Conservation (phyloP, 2,888 invertebrate species). For the Aleiodes leptofemur region DNA sequence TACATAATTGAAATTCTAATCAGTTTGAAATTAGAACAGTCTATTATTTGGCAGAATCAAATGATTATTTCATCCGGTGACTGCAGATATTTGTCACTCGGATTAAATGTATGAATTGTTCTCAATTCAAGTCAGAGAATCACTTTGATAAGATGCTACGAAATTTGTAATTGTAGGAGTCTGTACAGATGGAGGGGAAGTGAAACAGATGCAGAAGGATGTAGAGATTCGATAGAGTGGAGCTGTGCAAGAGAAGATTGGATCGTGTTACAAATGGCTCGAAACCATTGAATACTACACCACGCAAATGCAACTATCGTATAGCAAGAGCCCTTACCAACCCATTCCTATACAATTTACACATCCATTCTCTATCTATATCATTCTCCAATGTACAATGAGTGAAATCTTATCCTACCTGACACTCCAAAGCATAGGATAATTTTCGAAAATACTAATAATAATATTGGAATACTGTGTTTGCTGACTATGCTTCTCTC, state of each 20-base stretch:
- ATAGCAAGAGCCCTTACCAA: neutral
- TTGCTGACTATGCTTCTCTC: neutral
- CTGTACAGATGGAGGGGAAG: conserved; percentile 2
- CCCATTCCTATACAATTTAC: neutral
- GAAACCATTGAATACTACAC: conserved; percentile 18
- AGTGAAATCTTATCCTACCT: too few species aligned
- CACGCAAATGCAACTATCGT: conserved; percentile 16
- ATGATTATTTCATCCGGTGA: too few species aligned
- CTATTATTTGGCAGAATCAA: too few species aligned
- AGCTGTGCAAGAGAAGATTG: conserved; percentile 4
- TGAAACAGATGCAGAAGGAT: conserved; percentile 6
- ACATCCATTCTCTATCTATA: too few species aligned
- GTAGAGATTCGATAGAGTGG: conserved; percentile 21
- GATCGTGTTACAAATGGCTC: conserved; percentile 33
- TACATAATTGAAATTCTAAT: too few species aligned
- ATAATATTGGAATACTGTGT: neutral
- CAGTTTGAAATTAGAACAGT: too few species aligned
- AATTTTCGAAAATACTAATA: neutral
- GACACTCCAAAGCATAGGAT: too few species aligned
- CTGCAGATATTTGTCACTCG: too few species aligned
- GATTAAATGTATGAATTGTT: conserved; percentile 1
- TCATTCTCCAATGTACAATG: too few species aligned
- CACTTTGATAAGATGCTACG: neutral
- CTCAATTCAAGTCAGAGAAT: conserved; percentile 9
- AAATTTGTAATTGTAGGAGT: neutral